phyloP scores from a whole-genome alignment of 2,113 vertebrate species.

The Hippolais icterina region DNA sequence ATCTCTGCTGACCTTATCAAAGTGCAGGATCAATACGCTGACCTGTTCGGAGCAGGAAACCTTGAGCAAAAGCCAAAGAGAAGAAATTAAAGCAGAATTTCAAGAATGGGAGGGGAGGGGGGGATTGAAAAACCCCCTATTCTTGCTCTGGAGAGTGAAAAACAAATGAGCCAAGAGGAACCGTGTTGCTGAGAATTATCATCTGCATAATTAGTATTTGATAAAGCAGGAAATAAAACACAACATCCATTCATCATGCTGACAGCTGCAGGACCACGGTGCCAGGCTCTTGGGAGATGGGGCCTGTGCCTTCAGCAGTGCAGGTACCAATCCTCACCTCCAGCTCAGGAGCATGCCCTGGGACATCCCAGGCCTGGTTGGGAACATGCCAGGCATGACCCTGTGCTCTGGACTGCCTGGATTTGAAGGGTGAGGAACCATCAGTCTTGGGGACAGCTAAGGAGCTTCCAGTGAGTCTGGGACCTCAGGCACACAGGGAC shows the following conservation, averaged over 20 bases:
- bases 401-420: background rate
- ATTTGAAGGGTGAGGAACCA: background rate
- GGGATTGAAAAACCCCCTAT: background rate
- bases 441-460: background rate
- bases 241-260: constrained; percentile 30
- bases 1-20: constrained; percentile 81
- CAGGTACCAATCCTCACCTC: background rate
- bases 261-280: constrained; percentile 33
- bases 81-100: constrained; percentile 67
- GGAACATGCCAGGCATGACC: background rate
- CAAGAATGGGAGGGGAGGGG: background rate
- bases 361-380: background rate
- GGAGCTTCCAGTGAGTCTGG: background rate
- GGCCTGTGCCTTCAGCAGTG: background rate
- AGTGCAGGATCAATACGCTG: constrained; percentile 73
- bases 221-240: constrained; percentile 52
- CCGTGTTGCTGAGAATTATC: constrained; percentile 21
- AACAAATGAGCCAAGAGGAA: constrained; percentile 57
- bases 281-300: background rate
- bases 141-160: background rate
- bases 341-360: background rate
- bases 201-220: constrained; percentile 35
- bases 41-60: constrained; percentile 44
- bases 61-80: constrained; percentile 63
- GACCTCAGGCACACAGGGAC: background rate